These are phyloP conservation scores for Cyanistes caeruleus DNA, from an alignment of 2,113 vertebrate species.

Conservation along the genomic window DNA sequence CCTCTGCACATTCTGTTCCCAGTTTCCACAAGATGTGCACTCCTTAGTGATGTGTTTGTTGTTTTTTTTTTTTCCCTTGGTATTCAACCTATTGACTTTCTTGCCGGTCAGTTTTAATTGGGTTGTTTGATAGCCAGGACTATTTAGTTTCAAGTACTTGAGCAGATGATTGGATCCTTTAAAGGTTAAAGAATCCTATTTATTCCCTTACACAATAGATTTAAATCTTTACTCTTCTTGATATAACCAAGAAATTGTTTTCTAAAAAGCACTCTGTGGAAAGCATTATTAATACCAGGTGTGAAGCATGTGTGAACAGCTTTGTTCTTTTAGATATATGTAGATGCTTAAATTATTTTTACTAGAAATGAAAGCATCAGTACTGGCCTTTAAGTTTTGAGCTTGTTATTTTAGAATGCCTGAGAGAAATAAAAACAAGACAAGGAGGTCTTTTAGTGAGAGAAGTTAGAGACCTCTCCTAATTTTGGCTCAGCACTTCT, in stretches of 20 bases:
- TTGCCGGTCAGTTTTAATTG: conserved; percentile 55
- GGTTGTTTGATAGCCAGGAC: conserved; percentile 57
- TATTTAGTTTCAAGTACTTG: conserved; percentile 64
- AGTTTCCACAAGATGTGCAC: background rate
- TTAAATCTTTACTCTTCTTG: conserved; percentile 41
- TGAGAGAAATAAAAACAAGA: conserved; percentile 46
- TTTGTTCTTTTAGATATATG: conserved; percentile 49
- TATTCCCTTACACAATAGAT: conserved; percentile 46
- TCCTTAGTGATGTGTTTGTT: background rate
- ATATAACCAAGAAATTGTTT: conserved; percentile 45
- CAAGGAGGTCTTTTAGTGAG: background rate
- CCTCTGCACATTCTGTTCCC: background rate
- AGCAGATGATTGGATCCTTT: conserved; percentile 62
- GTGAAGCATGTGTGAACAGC: background rate
- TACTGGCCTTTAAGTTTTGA: conserved; percentile 50
- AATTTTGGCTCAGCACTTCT: conserved; percentile 32
- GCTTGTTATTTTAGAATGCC: conserved; percentile 42
- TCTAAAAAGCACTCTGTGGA: conserved; percentile 39
- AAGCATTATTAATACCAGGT: conserved; percentile 45
- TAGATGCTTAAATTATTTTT: conserved; percentile 34
- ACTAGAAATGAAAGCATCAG: conserved; percentile 15
- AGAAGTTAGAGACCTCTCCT: conserved; percentile 44
- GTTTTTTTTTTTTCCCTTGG: background rate
- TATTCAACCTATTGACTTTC: conserved; percentile 57
- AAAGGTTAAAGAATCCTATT: conserved; percentile 65